A percentile compares a stretch with the other conserved stretches of the same genome.
phyloP scores from a whole-genome alignment of 1,140 invertebrate genomes.

The Dysdera silvatica region DNA sequence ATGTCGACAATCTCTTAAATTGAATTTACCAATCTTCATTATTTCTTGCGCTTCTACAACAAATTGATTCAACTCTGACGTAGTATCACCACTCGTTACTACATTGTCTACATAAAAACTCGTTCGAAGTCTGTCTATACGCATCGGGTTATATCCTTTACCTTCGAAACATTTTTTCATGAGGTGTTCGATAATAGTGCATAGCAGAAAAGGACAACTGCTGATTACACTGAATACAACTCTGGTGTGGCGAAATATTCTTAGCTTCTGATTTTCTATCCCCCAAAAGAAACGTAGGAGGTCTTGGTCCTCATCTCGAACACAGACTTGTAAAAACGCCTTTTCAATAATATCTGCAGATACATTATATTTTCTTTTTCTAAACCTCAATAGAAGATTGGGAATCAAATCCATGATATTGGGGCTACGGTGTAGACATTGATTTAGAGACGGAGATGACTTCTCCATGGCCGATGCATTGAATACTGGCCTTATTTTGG shows the following conservation, averaged over 20 bases:
- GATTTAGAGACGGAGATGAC: slow-evolving; percentile 25
- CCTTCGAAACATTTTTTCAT: not conserved
- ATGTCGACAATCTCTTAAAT: not conserved
- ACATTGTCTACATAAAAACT: slow-evolving; percentile 5
- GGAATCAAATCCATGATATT: slow-evolving; percentile 21
- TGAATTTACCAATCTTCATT: not conserved
- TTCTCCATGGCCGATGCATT: slow-evolving; percentile 30
- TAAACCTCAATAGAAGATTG: slow-evolving; percentile 21
- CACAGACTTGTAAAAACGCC: slow-evolving; percentile 1
- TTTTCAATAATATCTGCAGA: slow-evolving; percentile 12
- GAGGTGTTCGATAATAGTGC: not conserved
- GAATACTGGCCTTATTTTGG: slow-evolving; percentile 33
- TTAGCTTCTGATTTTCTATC: not conserved
- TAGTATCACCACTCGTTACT: not conserved
- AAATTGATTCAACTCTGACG: not conserved
- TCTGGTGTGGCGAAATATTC: not conserved
- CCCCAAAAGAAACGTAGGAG: not conserved
- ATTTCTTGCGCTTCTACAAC: not conserved
- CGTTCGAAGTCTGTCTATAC: not conserved
- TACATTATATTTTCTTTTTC: not conserved
- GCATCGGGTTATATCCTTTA: not conserved
- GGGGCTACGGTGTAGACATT: slow-evolving; percentile 17
- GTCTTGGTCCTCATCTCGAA: not conserved
- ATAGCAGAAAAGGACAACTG: slow-evolving; percentile 2
- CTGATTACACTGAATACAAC: not conserved